phyloP scores from a whole-genome alignment of 1,140 invertebrate species.

The Zaprionus kolodkinae region DNA sequence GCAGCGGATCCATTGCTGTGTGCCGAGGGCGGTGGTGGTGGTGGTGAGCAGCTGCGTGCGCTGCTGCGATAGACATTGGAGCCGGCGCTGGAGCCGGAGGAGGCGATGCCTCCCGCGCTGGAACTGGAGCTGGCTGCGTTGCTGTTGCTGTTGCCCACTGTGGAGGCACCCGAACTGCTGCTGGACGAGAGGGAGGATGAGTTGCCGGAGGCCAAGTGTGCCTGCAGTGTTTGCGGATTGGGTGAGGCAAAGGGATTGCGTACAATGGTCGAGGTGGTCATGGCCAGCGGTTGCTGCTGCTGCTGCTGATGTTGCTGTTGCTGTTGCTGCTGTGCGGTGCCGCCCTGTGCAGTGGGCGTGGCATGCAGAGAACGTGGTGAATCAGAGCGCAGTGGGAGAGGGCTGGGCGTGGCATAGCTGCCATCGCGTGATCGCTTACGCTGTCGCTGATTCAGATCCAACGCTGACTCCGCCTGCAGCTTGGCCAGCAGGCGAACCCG shows the following conservation, averaged over 20 bases:
- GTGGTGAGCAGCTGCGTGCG: constrained; percentile 54
- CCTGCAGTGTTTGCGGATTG: constrained; percentile 60
- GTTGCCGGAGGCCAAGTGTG: constrained; percentile 18
- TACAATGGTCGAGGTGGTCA: constrained; percentile 79
- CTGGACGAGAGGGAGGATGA: constrained; percentile 17
- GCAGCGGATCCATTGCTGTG: constrained; percentile 53
- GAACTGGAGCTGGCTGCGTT: constrained; percentile 19
- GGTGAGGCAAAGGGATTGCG: constrained; percentile 81
- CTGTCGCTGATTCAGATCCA: constrained; percentile 71
- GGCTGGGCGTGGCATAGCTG: constrained; percentile 84
- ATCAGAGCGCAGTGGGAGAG: constrained; percentile 83
- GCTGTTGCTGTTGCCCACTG: constrained; percentile 19
- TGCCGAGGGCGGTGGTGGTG: constrained; percentile 39
- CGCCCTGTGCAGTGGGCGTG: constrained; percentile 17
- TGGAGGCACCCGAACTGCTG: constrained; percentile 23
- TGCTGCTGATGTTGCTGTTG: constrained; percentile 1
- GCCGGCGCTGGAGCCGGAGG: constrained; percentile 4
- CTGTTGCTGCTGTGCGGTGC: constrained; percentile 21
- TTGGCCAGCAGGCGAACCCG: constrained; percentile 57
- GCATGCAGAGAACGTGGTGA: constrained; percentile 20
- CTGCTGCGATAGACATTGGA: constrained; percentile 29
- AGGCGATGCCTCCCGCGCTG: constrained; percentile 12
- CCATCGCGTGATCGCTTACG: constrained; percentile 77
- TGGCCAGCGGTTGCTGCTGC: constrained; percentile 66
- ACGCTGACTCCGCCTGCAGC: constrained; percentile 42